phyloP scores from a whole-genome alignment of 2,888 invertebrate genomes.

The Stenodema calcarata region DNA sequence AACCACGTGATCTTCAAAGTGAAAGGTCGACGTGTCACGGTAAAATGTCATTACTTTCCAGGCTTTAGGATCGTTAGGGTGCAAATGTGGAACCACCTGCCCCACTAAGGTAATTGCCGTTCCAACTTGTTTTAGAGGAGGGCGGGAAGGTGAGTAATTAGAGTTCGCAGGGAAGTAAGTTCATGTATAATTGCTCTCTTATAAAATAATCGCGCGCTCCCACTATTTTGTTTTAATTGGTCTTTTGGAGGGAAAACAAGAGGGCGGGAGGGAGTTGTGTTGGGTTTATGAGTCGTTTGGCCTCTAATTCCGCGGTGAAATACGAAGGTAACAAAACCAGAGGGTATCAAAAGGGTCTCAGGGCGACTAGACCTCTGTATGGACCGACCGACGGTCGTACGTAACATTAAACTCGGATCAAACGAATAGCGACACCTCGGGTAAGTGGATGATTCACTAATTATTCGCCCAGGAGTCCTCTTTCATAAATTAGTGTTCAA shows the following conservation, averaged over 20 bases:
- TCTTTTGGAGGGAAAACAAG: not conserved
- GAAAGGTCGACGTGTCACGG: not conserved
- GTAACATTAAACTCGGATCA: not conserved
- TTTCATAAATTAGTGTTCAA: no score
- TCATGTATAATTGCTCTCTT: slow-evolving; percentile 2
- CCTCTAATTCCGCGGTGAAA: not conserved
- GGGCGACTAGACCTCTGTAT: not conserved
- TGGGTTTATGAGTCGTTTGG: not conserved
- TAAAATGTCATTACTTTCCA: not conserved
- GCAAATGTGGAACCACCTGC: not conserved
- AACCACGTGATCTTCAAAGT: not conserved
- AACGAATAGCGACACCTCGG: not conserved
- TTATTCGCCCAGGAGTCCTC: no score
- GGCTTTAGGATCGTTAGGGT: not conserved
- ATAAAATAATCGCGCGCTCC: not conserved
- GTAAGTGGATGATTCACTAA: not conserved
- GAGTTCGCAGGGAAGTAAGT: not conserved
- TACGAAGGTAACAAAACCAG: not conserved
- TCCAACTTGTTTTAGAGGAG: not conserved
- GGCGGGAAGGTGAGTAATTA: not conserved
- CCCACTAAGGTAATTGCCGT: not conserved
- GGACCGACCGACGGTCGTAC: not conserved
- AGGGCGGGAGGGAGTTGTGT: not conserved
- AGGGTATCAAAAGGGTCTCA: not conserved
- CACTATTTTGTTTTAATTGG: slow-evolving; percentile 2